phyloP scores from a whole-genome alignment of 2,888 invertebrate genomes.

The Nemotelus nigrinus region DNA sequence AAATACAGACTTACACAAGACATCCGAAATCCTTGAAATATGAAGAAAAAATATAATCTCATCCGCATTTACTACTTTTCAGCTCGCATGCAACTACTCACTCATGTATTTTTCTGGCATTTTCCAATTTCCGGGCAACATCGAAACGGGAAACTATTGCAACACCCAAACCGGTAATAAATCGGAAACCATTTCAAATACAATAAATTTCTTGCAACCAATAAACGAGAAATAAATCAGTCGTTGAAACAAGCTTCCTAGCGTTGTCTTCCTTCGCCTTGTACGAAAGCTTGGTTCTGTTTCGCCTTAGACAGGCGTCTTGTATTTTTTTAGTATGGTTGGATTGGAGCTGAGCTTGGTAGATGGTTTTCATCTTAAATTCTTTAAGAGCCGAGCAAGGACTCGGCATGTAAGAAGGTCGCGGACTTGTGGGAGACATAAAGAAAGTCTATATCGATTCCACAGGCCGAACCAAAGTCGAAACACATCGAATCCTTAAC shows the following conservation, averaged over 20 bases:
- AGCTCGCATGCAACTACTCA: background rate
- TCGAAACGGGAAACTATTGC: slow-evolving; percentile 21
- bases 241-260: slow-evolving; percentile 9
- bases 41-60: slow-evolving; percentile 16
- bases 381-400: background rate
- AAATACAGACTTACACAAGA: too few species aligned
- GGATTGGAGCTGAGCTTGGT: background rate
- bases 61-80: slow-evolving; percentile 7
- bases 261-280: background rate
- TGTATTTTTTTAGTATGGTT: background rate
- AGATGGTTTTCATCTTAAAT: background rate
- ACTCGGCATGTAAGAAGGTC: background rate
- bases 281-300: background rate
- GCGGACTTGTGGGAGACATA: background rate
- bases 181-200: slow-evolving; percentile 45
- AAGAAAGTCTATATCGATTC: background rate
- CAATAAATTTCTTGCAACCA: slow-evolving; percentile 50
- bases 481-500: background rate
- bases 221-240: slow-evolving; percentile 50
- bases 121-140: slow-evolving; percentile 45
- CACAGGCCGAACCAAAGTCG: background rate
- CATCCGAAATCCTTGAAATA: slow-evolving; percentile 28
- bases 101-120: slow-evolving; percentile 27
- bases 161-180: slow-evolving; percentile 44
- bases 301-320: background rate